Conservation (phyloP, 2,888 invertebrate genomes). For the Plebejus melissa region DNA sequence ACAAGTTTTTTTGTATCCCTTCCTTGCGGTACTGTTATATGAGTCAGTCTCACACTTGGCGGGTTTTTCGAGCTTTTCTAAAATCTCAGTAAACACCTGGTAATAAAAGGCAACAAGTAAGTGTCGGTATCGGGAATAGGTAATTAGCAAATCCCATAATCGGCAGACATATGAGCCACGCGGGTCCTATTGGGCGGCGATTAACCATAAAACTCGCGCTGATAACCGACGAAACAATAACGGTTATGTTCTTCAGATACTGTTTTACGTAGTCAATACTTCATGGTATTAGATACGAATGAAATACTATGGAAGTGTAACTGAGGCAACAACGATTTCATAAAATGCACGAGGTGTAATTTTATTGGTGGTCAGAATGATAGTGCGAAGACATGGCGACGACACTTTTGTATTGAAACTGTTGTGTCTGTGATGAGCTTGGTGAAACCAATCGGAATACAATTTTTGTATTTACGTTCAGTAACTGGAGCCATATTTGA, state of each 20-base stretch:
- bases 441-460: too few species aligned
- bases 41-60: too few species aligned
- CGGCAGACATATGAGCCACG: slow-evolving; percentile 72
- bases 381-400: too few species aligned
- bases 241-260: slow-evolving; percentile 26
- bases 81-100: slow-evolving; percentile 9
- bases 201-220: slow-evolving; percentile 76
- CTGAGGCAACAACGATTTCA: background rate
- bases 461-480: too few species aligned
- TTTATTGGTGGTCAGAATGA: too few species aligned
- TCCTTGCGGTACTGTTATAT: too few species aligned
- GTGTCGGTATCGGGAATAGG: slow-evolving; percentile 68
- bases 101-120: slow-evolving; percentile 33
- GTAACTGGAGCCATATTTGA: too few species aligned
- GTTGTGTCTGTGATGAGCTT: too few species aligned
- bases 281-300: background rate
- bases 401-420: too few species aligned
- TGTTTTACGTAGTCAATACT: background rate
- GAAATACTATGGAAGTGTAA: background rate
- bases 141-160: slow-evolving; percentile 78
- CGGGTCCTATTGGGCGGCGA: slow-evolving; percentile 73
- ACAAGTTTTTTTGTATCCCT: background rate
- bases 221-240: slow-evolving; percentile 63
- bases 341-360: too few species aligned
- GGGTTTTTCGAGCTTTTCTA: background rate